Conservation (phyloP, 1,140 invertebrate species). For the Drosophila simulans region DNA sequence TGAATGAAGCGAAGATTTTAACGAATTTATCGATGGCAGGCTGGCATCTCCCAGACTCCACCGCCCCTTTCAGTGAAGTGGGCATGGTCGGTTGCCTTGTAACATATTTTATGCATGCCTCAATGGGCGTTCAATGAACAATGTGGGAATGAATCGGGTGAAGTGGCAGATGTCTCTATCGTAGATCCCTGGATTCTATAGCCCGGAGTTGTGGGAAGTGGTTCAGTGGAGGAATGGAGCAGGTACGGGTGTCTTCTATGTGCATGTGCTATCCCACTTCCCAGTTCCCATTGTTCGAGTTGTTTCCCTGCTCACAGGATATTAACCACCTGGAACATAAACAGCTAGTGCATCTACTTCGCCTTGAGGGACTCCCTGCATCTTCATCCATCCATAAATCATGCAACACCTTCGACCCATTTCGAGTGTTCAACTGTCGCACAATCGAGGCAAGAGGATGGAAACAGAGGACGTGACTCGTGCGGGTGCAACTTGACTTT, state of each 20-base stretch:
- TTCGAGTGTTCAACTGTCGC: conserved; percentile 43
- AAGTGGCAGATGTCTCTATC: conserved; percentile 49
- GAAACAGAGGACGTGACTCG: conserved; percentile 45
- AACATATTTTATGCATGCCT: conserved; percentile 68
- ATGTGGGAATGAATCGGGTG: conserved; percentile 18
- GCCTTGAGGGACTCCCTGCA: neutral
- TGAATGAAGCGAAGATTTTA: conserved; percentile 43
- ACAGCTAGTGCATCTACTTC: conserved; percentile 35
- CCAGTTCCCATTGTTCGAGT: conserved; percentile 8
- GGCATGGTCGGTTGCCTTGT: conserved; percentile 46
- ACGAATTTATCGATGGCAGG: conserved; percentile 52
- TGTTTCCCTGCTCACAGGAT: conserved; percentile 13
- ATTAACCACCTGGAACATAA: conserved; percentile 43
- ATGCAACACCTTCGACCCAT: conserved; percentile 53
- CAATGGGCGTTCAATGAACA: conserved; percentile 54
- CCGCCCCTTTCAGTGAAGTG: conserved; percentile 5
- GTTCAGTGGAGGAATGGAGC: neutral
- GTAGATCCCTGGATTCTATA: conserved; percentile 24
- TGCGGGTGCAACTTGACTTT: conserved; percentile 28
- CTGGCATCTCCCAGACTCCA: conserved; percentile 10
- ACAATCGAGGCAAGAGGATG: conserved; percentile 10
- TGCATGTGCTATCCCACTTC: conserved; percentile 33
- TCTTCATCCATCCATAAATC: conserved; percentile 36
- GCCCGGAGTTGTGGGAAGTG: conserved; percentile 24
- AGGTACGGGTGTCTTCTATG: conserved; percentile 13